Percentiles rank a stretch among this genome's conserved stretches.
Conservation (phyloP, 2,888 invertebrate genomes). For the Malthinus seriepunctatus region DNA sequence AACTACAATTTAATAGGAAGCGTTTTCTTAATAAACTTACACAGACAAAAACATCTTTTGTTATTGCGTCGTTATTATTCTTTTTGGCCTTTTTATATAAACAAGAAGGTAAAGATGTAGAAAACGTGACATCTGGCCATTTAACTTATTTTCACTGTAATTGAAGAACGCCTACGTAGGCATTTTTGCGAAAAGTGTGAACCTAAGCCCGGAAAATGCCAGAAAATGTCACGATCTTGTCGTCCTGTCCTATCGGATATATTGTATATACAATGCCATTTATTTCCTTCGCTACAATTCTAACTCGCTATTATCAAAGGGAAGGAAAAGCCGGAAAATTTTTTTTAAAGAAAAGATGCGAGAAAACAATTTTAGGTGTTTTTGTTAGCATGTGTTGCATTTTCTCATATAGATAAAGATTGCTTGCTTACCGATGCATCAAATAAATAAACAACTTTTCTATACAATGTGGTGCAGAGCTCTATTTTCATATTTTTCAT, state of each 20-base stretch:
- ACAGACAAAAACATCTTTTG: too few species aligned
- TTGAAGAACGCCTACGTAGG: constrained; percentile 14
- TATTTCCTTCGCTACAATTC: constrained; percentile 12
- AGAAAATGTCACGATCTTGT: constrained; percentile 19
- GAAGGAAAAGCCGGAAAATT: not conserved
- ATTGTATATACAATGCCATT: constrained; percentile 11
- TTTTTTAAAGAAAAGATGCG: not conserved
- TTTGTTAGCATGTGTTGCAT: not conserved
- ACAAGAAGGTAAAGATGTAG: constrained; percentile 2
- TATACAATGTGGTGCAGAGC: constrained; percentile 13
- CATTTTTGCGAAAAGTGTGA: constrained; percentile 17
- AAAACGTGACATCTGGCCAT: constrained; percentile 6
- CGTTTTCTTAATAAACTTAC: too few species aligned
- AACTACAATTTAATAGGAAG: too few species aligned
- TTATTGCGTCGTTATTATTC: too few species aligned
- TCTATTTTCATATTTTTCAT: constrained; percentile 38
- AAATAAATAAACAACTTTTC: constrained; percentile 20
- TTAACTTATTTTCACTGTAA: constrained; percentile 12
- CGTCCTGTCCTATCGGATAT: constrained; percentile 20
- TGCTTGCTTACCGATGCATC: constrained; percentile 12
- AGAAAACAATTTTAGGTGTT: not conserved
- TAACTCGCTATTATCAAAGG: constrained; percentile 6
- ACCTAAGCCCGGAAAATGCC: constrained; percentile 18
- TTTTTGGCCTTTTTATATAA: not conserved
- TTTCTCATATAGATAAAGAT: constrained; percentile 3